Base-by-base conservation (phyloP, 92 coral and sea anemone genomes). In the Siderastrea siderea region DNA sequence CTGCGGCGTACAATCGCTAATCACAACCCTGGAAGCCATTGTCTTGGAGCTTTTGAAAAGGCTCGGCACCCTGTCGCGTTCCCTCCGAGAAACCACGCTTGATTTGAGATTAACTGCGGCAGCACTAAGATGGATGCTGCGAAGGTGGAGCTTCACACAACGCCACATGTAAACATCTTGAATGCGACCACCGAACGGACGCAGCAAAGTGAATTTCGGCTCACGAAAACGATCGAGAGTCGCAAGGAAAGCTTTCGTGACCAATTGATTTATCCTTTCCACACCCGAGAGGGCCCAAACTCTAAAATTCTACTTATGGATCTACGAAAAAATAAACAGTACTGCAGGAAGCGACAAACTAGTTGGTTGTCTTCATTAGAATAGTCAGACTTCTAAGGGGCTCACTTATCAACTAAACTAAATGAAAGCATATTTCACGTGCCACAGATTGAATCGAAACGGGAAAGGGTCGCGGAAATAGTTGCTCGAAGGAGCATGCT, bases 1-100 rank as follows among this genome's bases (percentile, higher is more conserved):
- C 91, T 60, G 93, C 5, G 95, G 43, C 43, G 45, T 5, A 92
- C 95, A 89, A 92, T 85, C 63, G 91, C 83, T 89, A 89, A 92
- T 92, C 93, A 92, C 88, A 85, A 76, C 91, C 72, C 80, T 62
- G n/a, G 87, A 73, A 73, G 87, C 87, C 60, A 73, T 84, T 84
- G 87, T 84, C 74, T 12, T 55, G 46, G 73, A 10, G 51, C 87
- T 64, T 73, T 84, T 84, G 73, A 84, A 84, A 84, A 49, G 50
- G 44, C 62, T 60, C 61, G 80, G 53, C 54, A 48, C 53, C 87
- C 79, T 16, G 87, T 81, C 5, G 87, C 3, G 87, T 52, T 26
- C 87, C 46, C 71, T 55, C 80, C 43, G 72, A 74, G 87, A 84
- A 74, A 75, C 80, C 87, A 84, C 77, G 87, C 87, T 84, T 84